A percentile compares a stretch with the other conserved stretches of the same genome.
These are phyloP conservation scores for Drosophila nr. perissopoda DNA, from an alignment of 2,888 invertebrate species.

Conservation along the genomic window DNA sequence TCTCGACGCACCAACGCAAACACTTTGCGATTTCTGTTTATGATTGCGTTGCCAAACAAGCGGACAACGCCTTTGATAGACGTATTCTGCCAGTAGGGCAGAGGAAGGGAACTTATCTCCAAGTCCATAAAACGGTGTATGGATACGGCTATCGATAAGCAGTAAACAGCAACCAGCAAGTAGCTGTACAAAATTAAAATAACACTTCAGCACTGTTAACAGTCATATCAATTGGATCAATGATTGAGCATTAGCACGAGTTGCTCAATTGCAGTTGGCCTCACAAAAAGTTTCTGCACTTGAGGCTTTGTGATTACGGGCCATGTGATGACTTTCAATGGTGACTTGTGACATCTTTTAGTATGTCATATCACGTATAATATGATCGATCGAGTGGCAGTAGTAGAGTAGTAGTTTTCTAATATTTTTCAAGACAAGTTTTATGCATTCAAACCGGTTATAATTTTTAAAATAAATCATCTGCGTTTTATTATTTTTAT, in stretches of 20 bases:
- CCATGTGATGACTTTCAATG: slow-evolving; percentile 29
- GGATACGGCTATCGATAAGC: slow-evolving; percentile 32
- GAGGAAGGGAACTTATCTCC: slow-evolving; percentile 36
- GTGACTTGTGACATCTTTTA: slow-evolving; percentile 26
- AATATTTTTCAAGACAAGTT: not conserved
- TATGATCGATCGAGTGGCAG: slow-evolving; percentile 28
- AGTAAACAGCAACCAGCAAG: slow-evolving; percentile 11
- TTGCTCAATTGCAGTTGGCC: slow-evolving; percentile 49
- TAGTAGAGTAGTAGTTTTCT: too few relatives aligned
- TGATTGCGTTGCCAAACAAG: slow-evolving; percentile 66
- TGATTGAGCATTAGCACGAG: slow-evolving; percentile 75
- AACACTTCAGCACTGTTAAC: slow-evolving; percentile 42
- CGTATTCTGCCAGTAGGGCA: slow-evolving; percentile 9
- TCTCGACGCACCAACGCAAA: slow-evolving; percentile 63
- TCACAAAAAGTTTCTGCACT: not conserved
- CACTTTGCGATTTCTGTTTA: slow-evolving; percentile 68
- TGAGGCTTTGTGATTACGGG: not conserved
- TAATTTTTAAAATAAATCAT: not conserved
- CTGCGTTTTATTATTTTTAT: not conserved
- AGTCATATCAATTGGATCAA: slow-evolving; percentile 64
- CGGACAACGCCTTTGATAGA: slow-evolving; percentile 57
- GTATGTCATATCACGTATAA: slow-evolving; percentile 2
- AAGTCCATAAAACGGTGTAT: slow-evolving; percentile 19
- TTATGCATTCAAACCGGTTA: not conserved
- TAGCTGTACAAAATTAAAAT: slow-evolving; percentile 26